Base-by-base conservation (phyloP, 2,888 invertebrate genomes). In the Beris chalybata region DNA sequence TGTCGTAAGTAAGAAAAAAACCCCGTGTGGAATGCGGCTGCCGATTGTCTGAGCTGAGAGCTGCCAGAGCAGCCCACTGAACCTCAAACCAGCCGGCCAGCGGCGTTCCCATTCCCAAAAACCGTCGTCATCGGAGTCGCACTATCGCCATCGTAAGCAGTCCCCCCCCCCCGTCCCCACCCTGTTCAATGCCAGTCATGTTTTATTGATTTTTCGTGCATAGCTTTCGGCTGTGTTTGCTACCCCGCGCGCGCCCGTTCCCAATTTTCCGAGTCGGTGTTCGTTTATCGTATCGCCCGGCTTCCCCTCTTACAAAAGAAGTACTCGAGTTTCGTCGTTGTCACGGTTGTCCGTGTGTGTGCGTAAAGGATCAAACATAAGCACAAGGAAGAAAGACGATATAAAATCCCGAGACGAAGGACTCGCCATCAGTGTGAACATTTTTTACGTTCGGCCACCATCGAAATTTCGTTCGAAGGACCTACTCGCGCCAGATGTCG, bases 21-120 rank as follows among this genome's bases (percentile, higher is more conserved):
- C 57, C 45, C 53, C 31, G 57, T 68, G 31, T 68, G 69, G 69
- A 69, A 69, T 69, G 69, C 69, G 69, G 69, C 69, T 69, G 64
- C 59, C 64, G 52, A 59, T 65, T 61, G 66, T 64, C 69, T 69
- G 64, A 31, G 43, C 9, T 44, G 54, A 31, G 54, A 54, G 45
- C 38, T 31, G 44, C 54, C 32, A 48, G 22, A 50, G 48, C 47
- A 38, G 13, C n/a, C 45, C n/a, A 13, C 22, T 12, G 52, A 22
- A 11, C 22, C 29, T 11, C 52, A 31, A n/a, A 22, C 31, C 64
- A 64, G 44, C 54, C 52, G 54, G 30, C 38, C 50, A 61, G 11
- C 59, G 53, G n/a, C 43, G 45, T 7, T 43, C 54, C 53, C 45
- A 54, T 52, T 45, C 53, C 47, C 32, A 44, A n/a, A 12, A 32